Evolutionary conservation across 2,113 vertebrate species (phyloP), one percentile per base, ranked within the genome.

Genomic region (Loxodonta africana): DNA sequence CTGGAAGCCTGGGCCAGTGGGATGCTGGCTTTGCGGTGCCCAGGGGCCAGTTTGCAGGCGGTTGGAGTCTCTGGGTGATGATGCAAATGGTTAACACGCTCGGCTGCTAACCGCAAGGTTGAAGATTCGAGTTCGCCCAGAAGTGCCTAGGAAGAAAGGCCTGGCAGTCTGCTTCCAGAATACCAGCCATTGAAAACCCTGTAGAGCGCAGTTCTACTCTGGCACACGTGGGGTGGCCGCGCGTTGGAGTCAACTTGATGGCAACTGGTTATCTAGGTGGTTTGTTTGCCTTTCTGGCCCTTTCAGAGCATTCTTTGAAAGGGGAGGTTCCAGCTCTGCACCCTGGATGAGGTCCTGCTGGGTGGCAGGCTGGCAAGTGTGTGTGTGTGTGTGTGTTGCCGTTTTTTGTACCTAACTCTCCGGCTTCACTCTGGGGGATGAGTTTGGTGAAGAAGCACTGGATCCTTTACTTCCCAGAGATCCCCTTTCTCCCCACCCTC

Each of bases 1-100:
- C 0, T 1, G 14, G 41, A 48, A 23, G 28, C 21, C 69, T 3
- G 0, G 11, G 37, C 28, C 82, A 5, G 65, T 12, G 0, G 2
- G 57, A 20, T 0, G 2, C 21, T 11, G 48, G 23, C 5, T 33
- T 12, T 12, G 2, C 44, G 3, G 18, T 8, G 18, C 26, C 74
- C 60, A 48, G 28, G n/a, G 33, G 48, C 48, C 63, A 11, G 53
- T 81, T 77, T 51, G 57, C 81, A 41, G 17, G 28, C 8, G 26
- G 30, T 37, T 23, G 60, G 53, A 57, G 48, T 48, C 48, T 10
- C 48, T 48, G 48, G 48, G 48, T 48, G 48, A 10, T 48, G 48
- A 10, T 48, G 48, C 48, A 57, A 12, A 57, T 28, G 67, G 67
- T 69, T 14, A 33, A 33, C 3, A 30, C 2, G 0, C 67, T 33